Evolutionary conservation across 1,140 invertebrate species (phyloP).

Genomic region (Lutraria rhynchaena): DNA sequence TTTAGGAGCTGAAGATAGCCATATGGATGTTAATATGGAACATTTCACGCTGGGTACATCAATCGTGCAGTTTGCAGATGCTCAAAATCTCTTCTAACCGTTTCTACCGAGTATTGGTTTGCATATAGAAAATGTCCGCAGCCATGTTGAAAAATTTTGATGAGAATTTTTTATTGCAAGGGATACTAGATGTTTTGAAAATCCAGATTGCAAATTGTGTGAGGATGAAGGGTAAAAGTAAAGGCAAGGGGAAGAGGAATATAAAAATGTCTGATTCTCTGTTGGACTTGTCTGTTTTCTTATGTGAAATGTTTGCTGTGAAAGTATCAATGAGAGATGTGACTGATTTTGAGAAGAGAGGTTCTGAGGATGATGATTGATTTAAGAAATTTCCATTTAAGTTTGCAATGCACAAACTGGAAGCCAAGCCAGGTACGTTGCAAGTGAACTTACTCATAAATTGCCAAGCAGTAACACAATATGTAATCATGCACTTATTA

Average conservation of each 20-base stretch:
- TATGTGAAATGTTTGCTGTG: constrained; percentile 94
- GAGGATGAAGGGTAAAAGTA: constrained; percentile 65
- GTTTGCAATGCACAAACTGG: constrained; percentile 81
- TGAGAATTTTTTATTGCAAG: constrained; percentile 94
- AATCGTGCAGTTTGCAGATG: constrained; percentile 79
- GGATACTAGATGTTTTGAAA: constrained; percentile 92
- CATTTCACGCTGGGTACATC: constrained; percentile 74
- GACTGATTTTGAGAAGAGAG: constrained; percentile 93
- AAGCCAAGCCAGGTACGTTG: constrained; percentile 81
- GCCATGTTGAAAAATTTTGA: constrained; percentile 89
- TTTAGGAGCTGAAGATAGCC: constrained; percentile 79
- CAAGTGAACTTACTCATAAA: constrained; percentile 79
- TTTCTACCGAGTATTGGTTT: constrained; percentile 80
- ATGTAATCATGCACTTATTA: constrained; percentile 97
- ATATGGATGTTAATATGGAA: constrained; percentile 73
- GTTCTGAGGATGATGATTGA: constrained; percentile 87
- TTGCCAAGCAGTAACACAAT: constrained; percentile 78
- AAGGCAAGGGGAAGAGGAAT: constrained; percentile 68
- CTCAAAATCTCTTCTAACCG: constrained; percentile 80
- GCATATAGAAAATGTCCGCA: constrained; percentile 79
- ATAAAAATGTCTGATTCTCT: constrained; percentile 60
- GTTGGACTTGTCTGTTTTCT: constrained; percentile 92
- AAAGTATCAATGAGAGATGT: constrained; percentile 93
- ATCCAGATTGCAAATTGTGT: constrained; percentile 94
- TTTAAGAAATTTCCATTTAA: constrained; percentile 66